Conservation (phyloP, 2,888 invertebrate genomes). For the Sycophila texana region DNA sequence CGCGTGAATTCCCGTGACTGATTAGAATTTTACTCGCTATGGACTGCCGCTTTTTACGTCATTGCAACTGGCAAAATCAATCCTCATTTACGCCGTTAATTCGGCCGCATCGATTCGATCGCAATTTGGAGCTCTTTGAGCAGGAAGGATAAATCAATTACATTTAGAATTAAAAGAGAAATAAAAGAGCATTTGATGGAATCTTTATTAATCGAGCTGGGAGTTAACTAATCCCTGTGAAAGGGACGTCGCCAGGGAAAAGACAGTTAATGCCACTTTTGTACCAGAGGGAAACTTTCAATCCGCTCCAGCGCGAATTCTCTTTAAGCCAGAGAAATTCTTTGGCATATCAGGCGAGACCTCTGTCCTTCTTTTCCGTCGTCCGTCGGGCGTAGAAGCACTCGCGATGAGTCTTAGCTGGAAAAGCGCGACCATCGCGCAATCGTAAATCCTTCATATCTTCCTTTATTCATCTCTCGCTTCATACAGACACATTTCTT, state of each 20-base stretch:
- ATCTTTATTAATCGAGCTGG: too few species aligned
- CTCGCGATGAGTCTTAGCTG: not conserved
- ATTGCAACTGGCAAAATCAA: not conserved
- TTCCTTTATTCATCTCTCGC: too few species aligned
- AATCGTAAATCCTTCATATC: too few species aligned
- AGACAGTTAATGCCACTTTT: not conserved
- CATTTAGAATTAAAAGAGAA: not conserved
- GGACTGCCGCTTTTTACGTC: conserved; percentile 8
- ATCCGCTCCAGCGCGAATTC: not conserved
- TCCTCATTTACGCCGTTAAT: conserved; percentile 3
- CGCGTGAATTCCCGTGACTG: not conserved
- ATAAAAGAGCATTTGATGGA: too few species aligned
- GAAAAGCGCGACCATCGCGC: not conserved
- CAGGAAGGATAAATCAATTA: too few species aligned
- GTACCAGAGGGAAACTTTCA: not conserved
- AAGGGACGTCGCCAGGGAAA: too few species aligned
- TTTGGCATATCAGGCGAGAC: not conserved
- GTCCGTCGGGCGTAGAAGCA: not conserved
- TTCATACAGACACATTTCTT: too few species aligned
- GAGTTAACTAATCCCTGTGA: too few species aligned
- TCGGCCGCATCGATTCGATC: too few species aligned
- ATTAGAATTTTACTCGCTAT: conserved; percentile 33
- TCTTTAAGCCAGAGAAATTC: not conserved
- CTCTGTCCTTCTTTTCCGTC: too few species aligned
- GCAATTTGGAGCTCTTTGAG: too few species aligned